Evolutionary conservation across 2,797 vertebrate species (phyloP), one percentile per base, ranked within the genome.

Genomic region (Artibeus lituratus): DNA sequence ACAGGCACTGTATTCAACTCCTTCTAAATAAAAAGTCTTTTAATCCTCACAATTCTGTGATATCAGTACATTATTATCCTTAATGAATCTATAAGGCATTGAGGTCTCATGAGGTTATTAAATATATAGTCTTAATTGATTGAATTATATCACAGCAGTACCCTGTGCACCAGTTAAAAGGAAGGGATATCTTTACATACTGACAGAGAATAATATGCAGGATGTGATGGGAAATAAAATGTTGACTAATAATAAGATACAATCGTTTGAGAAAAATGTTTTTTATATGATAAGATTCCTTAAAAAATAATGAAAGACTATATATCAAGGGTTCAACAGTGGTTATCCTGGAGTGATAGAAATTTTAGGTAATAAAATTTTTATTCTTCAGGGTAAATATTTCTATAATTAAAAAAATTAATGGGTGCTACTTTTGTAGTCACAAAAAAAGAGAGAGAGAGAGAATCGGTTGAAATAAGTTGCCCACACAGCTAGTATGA

Each of bases 1-100:
- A 14, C 39, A 15, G 92, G 0, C 29, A 89, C 26, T 72, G 4
- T 67, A 80, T 29, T 82, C 62, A 72, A 51, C 78, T 7, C 21
- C 70, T 91, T 87, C 85, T 59, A 97, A 88, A 85, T 74, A 88
- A 94, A 90, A 95, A 39, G 35, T 77, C 55, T 84, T 37, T 89
- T 51, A 74, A 86, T 81, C 55, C 55, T 88, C 73, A 62, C 39
- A 85, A 10, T 14, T 59, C 39, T 90, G 84, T 78, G 32, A 87
- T 67, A 53, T n/a, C 87, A 37, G 19, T 74, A 44, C 4, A 2
- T 88, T 87, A 78, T 62, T 69, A 94, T 65, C n/a, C n/a, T 87
- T 82, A 83, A 10, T 76, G 44, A 96, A 97, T 88, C 67, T 37
- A 86, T 10, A 32, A 88, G 4, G 59, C 83, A 90, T 22, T 94